Conservation (phyloP, 2,797 vertebrate species). For the Phataginus tetradactyla region DNA sequence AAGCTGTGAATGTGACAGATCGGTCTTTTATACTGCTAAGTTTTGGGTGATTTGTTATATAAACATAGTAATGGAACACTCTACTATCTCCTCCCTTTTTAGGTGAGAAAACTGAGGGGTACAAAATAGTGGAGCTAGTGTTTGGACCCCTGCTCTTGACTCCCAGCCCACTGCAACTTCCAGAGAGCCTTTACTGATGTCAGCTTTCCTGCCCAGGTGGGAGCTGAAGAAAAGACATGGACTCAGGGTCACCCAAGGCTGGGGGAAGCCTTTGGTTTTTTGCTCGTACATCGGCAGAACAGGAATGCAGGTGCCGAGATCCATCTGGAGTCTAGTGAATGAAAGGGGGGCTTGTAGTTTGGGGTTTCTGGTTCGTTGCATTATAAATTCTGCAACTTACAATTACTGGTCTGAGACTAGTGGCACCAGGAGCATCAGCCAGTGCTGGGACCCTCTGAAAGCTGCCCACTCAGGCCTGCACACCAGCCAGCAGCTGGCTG, state of each 20-base stretch:
- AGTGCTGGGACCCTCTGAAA: not conserved
- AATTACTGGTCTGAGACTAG: not conserved
- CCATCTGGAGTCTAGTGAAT: not conserved
- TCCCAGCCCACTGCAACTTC: not conserved
- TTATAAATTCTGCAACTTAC: not conserved
- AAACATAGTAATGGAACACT: not conserved
- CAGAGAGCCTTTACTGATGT: too few species aligned
- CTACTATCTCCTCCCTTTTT: not conserved
- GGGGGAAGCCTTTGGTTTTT: not conserved
- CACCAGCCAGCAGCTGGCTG: not conserved
- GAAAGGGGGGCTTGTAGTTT: not conserved
- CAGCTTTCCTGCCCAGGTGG: not conserved
- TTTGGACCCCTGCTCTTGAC: accelerated
- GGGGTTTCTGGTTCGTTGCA: not conserved
- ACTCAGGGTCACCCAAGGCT: not conserved
- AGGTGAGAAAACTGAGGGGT: not conserved
- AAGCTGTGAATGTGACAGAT: not conserved
- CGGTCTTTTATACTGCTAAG: accelerated
- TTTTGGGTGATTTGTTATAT: not conserved
- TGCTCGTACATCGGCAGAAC: not conserved
- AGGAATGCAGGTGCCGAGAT: not conserved
- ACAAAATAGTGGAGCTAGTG: too few species aligned
- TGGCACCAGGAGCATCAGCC: not conserved
- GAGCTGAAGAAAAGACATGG: not conserved
- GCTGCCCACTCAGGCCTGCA: not conserved